Base-by-base conservation (phyloP, 1,140 invertebrate genomes). In the Aphaenogaster ashmeadi region DNA sequence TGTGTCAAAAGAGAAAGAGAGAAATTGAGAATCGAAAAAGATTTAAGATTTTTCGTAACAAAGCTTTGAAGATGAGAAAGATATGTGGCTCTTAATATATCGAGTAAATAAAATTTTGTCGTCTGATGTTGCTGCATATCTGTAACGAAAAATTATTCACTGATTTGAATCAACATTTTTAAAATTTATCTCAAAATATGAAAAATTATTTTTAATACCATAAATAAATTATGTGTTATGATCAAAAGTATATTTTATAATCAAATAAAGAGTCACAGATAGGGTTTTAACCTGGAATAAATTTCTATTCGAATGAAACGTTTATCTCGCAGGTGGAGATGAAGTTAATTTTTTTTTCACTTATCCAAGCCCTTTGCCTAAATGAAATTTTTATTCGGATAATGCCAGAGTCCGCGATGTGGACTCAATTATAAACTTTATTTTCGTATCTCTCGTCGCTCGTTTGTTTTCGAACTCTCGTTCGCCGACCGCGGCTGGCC, bases 341-440 rank as follows among this genome's bases (percentile, higher is more conserved):
- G 5, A 75, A 47, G 38, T 38, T 60, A 50, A 36, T 62, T 47
- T 47, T 62, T 54, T 81, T 71, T 81, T 58, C 9, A 44, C 44
- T 81, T 71, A 56, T 36, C 41, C 69, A 8, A 72, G 11, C 69
- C 44, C n/a, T 60, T 75, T 74, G 80, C 58, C 80, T 60, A 36
- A 74, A 84, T 84, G 54, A 84, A 75, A 74, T 60, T 84, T 84
- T 84, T 75, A 74, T 60, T 74, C 69, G 27, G 44, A 50, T 84
- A 84, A 84, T 75, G 27, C 33, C 67, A 13, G 9, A 41, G 3
- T 11, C 27, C 27, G 21, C 67, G 69, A 64, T 47, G 54, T 60
- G 80, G 44, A 84, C 69, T 62, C 80, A 60, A 75, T 84, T 84
- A 84, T 62, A 84, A 74, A 74, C 41, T 84, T 84, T 60, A 75